Evolutionary conservation across 2,113 vertebrate species (phyloP).

Genomic region (Vulpes lagopus): DNA sequence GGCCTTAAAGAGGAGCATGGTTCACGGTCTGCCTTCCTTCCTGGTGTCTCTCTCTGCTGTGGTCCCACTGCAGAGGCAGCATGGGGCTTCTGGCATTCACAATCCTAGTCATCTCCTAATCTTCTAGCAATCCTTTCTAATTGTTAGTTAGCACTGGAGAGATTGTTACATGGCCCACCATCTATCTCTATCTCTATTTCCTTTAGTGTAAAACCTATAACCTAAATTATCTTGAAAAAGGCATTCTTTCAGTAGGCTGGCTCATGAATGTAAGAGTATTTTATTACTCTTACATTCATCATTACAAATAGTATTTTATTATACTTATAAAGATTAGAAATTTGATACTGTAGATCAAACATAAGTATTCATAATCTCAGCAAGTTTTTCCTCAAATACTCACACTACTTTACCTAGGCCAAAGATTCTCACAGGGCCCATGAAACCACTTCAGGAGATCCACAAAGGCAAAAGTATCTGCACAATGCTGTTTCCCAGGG

Average conservation of each 20-base stretch:
- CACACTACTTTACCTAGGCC: not conserved
- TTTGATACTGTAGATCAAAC: not conserved
- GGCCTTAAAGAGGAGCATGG: not conserved
- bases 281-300: no score
- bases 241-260: not conserved
- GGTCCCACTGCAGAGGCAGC: not conserved
- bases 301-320: constrained; percentile 6
- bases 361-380: not conserved
- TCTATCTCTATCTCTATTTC: not conserved
- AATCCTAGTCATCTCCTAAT: not conserved
- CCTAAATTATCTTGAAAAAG: not conserved
- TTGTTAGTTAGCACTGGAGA: not conserved
- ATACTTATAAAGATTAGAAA: not conserved
- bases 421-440: not conserved
- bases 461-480: not conserved
- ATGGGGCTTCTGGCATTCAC: not conserved
- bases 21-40: not conserved
- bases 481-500: not conserved
- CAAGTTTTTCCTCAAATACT: constrained; percentile 40
- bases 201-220: not conserved
- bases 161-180: not conserved
- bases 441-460: not conserved
- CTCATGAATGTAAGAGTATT: not conserved
- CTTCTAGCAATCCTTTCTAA: not conserved
- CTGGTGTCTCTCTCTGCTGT: not conserved